phyloP scores from a whole-genome alignment of 2,888 invertebrate genomes.

The Dryobotodes eremita region DNA sequence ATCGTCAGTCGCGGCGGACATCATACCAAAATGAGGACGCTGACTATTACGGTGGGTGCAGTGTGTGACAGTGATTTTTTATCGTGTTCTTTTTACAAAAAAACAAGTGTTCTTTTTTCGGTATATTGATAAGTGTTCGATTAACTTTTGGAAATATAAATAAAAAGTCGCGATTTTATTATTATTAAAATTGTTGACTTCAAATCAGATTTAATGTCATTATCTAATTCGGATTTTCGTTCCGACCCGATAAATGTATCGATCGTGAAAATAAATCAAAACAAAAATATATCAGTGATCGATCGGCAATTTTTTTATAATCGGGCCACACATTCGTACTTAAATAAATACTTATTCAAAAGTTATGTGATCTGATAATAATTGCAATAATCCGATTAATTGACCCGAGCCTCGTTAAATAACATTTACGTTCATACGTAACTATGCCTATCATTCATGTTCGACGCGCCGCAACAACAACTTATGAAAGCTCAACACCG shows the following conservation, averaged over 20 bases:
- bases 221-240: neutral
- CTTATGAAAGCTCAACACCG: conserved; percentile 53
- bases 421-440: conserved; percentile 41
- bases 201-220: neutral
- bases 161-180: neutral
- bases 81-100: conserved; percentile 65
- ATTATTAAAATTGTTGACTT: neutral
- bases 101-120: conserved; percentile 42
- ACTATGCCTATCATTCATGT: conserved; percentile 42
- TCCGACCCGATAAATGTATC: neutral
- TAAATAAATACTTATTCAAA: conserved; percentile 16
- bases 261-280: conserved; percentile 23
- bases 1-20: conserved; percentile 82
- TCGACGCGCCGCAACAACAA: conserved; percentile 25
- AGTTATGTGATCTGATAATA: conserved; percentile 29
- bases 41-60: conserved; percentile 85
- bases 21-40: conserved; percentile 85
- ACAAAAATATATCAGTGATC: conserved; percentile 3
- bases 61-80: conserved; percentile 68
- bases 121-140: conserved; percentile 34
- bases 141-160: neutral
- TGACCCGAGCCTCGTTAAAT: conserved; percentile 32
- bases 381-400: conserved; percentile 38
- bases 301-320: neutral
- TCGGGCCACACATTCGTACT: neutral